phyloP scores from a whole-genome alignment of 2,113 vertebrate species.

The Rhinolophus ferrumequinum region DNA sequence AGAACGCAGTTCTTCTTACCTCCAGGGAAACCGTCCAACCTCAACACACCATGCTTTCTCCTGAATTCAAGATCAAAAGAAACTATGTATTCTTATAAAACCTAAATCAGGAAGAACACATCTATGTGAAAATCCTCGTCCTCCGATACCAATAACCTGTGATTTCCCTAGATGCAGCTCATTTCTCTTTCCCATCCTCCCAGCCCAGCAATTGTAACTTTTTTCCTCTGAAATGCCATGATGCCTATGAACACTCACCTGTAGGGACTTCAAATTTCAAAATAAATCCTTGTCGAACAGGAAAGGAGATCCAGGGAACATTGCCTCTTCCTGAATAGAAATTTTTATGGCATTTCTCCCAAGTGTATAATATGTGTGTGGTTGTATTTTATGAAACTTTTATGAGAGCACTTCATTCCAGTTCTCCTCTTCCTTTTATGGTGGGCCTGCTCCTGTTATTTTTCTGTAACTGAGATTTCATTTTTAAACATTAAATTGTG shows the following conservation, averaged over 20 bases:
- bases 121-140: constrained; percentile 49
- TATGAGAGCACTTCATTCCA: constrained; percentile 35
- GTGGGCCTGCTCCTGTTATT: constrained; percentile 48
- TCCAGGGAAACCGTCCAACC: background rate
- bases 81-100: background rate
- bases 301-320: constrained; percentile 51
- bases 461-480: constrained; percentile 65
- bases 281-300: constrained; percentile 62
- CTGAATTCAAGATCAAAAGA: background rate
- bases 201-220: constrained; percentile 13
- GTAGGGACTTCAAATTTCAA: constrained; percentile 60
- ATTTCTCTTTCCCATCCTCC: constrained; percentile 29
- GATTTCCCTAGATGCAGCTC: constrained; percentile 61
- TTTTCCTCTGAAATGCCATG: constrained; percentile 26
- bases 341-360: constrained; percentile 64
- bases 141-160: constrained; percentile 20
- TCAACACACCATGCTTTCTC: background rate
- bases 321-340: constrained; percentile 53
- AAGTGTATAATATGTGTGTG: constrained; percentile 47
- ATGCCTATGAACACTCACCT: constrained; percentile 46
- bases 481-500: constrained; percentile 73
- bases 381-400: constrained; percentile 59
- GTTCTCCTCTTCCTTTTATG: constrained; percentile 50
- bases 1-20: background rate
- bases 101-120: background rate